Conservation (phyloP, 2,797 vertebrate genomes). For the Acropternis orthonyx region DNA sequence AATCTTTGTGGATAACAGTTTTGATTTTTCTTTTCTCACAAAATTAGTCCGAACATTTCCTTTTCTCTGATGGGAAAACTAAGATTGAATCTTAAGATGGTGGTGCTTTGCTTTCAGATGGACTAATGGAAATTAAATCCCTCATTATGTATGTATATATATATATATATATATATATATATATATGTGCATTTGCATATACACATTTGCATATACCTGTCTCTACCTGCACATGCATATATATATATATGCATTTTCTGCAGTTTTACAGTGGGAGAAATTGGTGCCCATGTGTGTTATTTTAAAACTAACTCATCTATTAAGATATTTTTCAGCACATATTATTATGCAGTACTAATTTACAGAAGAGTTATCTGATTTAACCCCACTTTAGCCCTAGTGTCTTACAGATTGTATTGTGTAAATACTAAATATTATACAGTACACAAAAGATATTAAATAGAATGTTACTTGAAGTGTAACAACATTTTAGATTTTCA, state of each 20-base stretch:
- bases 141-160: conserved; percentile 26
- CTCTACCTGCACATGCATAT: not conserved
- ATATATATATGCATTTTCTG: not conserved
- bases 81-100: conserved; percentile 13
- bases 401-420: conserved; percentile 50
- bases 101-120: conserved; percentile 57
- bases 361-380: conserved; percentile 52
- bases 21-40: conserved; percentile 66
- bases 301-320: conserved; percentile 12
- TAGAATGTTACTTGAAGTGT: conserved; percentile 69
- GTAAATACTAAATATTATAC: conserved; percentile 52
- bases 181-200: not conserved
- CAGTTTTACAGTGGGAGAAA: not conserved
- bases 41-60: conserved; percentile 70
- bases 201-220: not conserved
- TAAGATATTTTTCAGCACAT: not conserved
- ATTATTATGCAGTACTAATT: conserved; percentile 27
- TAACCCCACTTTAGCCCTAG: conserved; percentile 51
- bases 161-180: not conserved
- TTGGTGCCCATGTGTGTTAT: not conserved
- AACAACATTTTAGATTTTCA: conserved; percentile 71
- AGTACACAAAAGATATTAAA: conserved; percentile 59
- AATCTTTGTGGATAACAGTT: conserved; percentile 76
- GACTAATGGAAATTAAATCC: conserved; percentile 63
- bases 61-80: not conserved